Conservation (phyloP, 2,113 vertebrate species). For the Ophthalmolycus amberensis region DNA sequence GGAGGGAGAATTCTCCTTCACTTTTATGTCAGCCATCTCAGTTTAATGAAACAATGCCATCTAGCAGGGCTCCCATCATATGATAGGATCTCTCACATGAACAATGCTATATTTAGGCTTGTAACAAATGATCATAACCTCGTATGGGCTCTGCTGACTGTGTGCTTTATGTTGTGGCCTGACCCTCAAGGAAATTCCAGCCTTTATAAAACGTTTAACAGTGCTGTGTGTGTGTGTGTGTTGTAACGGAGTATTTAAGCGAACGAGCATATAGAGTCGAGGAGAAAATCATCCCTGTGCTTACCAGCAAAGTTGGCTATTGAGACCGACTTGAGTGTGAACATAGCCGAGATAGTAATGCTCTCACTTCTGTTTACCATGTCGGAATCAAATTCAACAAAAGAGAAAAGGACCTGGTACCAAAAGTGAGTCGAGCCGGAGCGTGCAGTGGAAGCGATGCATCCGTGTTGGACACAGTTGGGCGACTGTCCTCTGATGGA, state of each 20-base stretch:
- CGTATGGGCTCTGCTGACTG: constrained; percentile 20
- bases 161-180: constrained; percentile 1
- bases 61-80: constrained; percentile 37
- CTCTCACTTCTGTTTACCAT: neutral
- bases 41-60: constrained; percentile 26
- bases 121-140: constrained; percentile 42
- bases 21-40: constrained; percentile 15
- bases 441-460: neutral
- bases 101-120: constrained; percentile 43
- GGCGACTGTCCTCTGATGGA: constrained; percentile 1
- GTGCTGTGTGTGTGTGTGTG: too few species aligned
- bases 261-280: neutral
- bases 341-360: neutral
- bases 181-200: neutral
- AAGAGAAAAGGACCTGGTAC: neutral
- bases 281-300: too few species aligned
- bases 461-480: neutral
- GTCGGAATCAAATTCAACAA: neutral
- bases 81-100: constrained; percentile 29
- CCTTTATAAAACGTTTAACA: neutral
- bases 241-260: neutral
- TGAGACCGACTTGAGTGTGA: neutral
- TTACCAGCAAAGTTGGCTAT: neutral
- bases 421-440: neutral
- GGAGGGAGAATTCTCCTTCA: constrained; percentile 22